Base-by-base conservation (phyloP, 2,888 invertebrate genomes). In the Polymixis lichenea region DNA sequence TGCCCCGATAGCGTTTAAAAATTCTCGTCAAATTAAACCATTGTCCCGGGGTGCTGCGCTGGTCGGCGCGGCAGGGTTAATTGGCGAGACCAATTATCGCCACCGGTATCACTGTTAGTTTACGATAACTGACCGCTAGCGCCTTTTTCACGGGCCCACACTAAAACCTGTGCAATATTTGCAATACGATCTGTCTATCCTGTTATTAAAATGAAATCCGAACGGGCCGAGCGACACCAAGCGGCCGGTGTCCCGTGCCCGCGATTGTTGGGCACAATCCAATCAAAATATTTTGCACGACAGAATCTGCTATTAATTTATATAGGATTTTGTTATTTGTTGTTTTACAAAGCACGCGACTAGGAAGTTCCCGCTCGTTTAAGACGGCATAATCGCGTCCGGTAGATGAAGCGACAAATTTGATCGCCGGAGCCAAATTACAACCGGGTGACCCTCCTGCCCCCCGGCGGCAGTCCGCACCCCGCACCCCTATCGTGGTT, bases 21-120 rank as follows among this genome's bases (percentile, higher is more conserved):
- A 91, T 88, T 88, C 87, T 73, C 86, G 88, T 86, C 89, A 92
- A 93, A 92, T 93, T 89, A 92, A 93, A 90, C 91, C 90, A 90
- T 88, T 89, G 89, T 88, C 75, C 82, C 81, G 78, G 82, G 72
- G 77, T 79, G 61, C 72, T 79, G 72, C 82, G 71, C 83, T 68
- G 80, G 58, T 70, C 83, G 70, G 73, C 75, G 82, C 74, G 80
- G 78, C 68, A 62, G 86, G 87, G 89, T 89, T 92, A 92, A 94
- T 93, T 91, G 93, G 89, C 89, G 86, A 82, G 85, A 87, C 89
- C 93, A 92, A 93, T 93, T 93, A 93, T 91, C 88, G 88, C 80
- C 85, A 84, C 86, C 85, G 84, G 88, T 90, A 91, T 91, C 92
- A 91, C 89, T 91, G 91, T 91, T 92, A 91, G 92, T 91, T 91